These are phyloP conservation scores for Pseudachorutes palmiensis DNA, from an alignment of 1,140 invertebrate species.

Conservation along the genomic window DNA sequence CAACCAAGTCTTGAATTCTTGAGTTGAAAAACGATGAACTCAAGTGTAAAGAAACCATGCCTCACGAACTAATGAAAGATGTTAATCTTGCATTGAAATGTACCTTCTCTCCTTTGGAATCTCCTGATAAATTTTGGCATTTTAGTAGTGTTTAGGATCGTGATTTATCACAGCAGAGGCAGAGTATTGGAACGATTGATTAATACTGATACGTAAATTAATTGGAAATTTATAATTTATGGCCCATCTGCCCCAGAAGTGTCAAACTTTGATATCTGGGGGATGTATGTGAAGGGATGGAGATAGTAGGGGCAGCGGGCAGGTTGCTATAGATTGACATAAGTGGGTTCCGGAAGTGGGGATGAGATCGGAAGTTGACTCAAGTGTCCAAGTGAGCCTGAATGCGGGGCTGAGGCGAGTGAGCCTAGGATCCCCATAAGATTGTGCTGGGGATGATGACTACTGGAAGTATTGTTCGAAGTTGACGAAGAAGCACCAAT, in stretches of 20 bases:
- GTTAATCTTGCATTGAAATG: no score
- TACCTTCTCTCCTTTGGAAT: no score
- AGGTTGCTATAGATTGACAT: constrained; percentile 76
- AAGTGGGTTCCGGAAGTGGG: constrained; percentile 73
- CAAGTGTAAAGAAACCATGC: no score
- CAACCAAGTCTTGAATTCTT: no score
- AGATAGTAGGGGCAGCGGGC: constrained; percentile 14
- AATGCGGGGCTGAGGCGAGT: constrained; percentile 21
- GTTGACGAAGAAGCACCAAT: constrained; percentile 1
- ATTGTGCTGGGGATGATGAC: constrained; percentile 16
- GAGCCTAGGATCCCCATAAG: constrained; percentile 33
- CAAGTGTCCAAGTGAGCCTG: constrained; percentile 18
- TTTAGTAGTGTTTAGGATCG: no score
- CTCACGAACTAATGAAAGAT: no score
- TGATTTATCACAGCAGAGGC: no score
- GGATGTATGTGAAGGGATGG: background rate
- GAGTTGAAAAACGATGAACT: no score
- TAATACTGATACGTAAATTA: no score
- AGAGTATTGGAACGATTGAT: no score
- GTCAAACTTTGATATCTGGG: background rate
- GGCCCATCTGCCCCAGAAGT: background rate
- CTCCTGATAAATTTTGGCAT: no score
- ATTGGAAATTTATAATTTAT: background rate
- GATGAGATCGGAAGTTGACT: constrained; percentile 53
- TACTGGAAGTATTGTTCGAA: constrained; percentile 11